Evolutionary conservation across 2,113 vertebrate species (phyloP).

Genomic region (Aldabrachelys gigantea): DNA sequence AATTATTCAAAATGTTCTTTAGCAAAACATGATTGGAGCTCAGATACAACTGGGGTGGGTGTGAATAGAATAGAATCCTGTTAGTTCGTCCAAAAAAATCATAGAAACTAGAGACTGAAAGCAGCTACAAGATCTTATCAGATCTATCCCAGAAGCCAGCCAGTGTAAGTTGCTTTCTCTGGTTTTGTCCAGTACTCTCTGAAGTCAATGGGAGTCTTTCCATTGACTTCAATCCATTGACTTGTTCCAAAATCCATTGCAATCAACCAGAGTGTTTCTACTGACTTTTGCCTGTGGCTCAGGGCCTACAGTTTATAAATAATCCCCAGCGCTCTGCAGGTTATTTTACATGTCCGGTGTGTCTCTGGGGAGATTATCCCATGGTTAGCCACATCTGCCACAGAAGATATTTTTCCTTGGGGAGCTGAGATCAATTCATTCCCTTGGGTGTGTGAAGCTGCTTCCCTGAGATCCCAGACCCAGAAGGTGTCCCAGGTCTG

Average conservation of each 20-base stretch:
- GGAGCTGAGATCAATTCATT: background rate
- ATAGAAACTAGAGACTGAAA: background rate
- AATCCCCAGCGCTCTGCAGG: background rate
- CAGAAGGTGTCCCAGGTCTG: background rate
- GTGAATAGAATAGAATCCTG: background rate
- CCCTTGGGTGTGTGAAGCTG: background rate
- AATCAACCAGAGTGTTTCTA: background rate
- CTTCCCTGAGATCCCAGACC: background rate
- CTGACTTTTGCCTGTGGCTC: background rate
- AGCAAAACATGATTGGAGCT: background rate
- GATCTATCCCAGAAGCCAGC: background rate
- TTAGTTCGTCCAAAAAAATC: background rate
- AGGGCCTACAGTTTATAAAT: background rate
- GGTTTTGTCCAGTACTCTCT: background rate
- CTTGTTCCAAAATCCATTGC: background rate
- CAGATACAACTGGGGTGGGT: rapidly evolving
- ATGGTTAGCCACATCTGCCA: background rate
- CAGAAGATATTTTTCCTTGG: background rate
- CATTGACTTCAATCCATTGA: background rate
- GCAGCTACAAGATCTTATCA: background rate
- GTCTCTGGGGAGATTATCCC: background rate
- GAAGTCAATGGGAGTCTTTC: background rate
- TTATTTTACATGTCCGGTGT: background rate
- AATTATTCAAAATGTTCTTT: background rate
- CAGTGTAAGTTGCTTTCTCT: background rate